Evolutionary conservation across 2,113 vertebrate genomes (phyloP).

Genomic region (Eulemur macaco): DNA sequence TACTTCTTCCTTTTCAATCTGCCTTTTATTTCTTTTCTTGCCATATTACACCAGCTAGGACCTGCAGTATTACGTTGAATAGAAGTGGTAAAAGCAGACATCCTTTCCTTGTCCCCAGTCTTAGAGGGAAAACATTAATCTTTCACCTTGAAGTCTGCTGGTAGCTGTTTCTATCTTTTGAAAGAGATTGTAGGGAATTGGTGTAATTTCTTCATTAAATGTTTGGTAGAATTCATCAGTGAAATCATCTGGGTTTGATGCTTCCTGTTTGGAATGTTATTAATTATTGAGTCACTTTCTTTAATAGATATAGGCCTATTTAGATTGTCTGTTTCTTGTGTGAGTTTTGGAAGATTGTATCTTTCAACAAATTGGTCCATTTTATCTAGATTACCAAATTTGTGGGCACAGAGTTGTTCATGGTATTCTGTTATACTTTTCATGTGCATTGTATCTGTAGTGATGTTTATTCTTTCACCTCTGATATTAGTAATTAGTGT

Average conservation of each 20-base stretch:
- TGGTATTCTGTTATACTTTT: not conserved
- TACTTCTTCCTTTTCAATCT: not conserved
- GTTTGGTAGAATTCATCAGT: not conserved
- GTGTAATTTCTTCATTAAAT: not conserved
- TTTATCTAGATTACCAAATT: not conserved
- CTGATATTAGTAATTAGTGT: not conserved
- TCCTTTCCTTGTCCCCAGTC: not conserved
- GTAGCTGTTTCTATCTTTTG: not conserved
- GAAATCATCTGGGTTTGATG: not conserved
- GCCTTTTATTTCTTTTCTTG: not conserved
- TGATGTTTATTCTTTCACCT: not conserved
- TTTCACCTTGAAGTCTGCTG: not conserved
- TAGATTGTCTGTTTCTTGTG: not conserved
- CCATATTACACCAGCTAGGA: not conserved
- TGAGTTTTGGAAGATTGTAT: not conserved
- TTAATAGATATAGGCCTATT: not conserved
- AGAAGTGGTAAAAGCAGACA: not conserved
- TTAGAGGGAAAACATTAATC: not conserved
- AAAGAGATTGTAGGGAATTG: not conserved
- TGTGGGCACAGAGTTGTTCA: not conserved
- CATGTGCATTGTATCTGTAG: not conserved
- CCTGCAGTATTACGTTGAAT: not conserved
- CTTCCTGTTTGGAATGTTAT: not conserved
- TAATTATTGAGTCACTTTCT: not conserved
- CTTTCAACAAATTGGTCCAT: not conserved